These are phyloP conservation scores for Elanoides forficatus DNA, from an alignment of 2,113 vertebrate species.

Conservation along the genomic window DNA sequence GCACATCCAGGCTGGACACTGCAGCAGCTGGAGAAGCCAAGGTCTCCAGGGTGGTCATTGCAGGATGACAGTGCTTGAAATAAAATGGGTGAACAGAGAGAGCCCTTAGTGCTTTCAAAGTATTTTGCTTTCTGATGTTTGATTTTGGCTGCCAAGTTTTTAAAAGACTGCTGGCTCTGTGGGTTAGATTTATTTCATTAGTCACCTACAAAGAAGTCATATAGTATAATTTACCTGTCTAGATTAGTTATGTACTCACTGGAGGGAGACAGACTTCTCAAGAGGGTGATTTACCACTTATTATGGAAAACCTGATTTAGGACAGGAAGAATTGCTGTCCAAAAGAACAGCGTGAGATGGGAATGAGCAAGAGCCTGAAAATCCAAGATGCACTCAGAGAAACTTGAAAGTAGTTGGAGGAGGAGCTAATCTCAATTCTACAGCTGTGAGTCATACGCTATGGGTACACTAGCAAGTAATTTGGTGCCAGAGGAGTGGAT, in stretches of 20 bases:
- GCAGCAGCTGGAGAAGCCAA: neutral
- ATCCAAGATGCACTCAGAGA: neutral
- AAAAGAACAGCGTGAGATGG: neutral
- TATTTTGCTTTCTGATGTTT: neutral
- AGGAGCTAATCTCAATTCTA: constrained; percentile 18
- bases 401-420: neutral
- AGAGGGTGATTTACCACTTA: neutral
- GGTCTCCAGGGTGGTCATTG: neutral
- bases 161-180: neutral
- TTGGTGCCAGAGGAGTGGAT: neutral
- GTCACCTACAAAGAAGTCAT: neutral
- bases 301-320: neutral
- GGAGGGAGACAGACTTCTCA: neutral
- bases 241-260: neutral
- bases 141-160: neutral
- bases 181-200: neutral
- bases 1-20: neutral
- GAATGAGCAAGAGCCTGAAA: neutral
- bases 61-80: neutral
- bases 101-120: neutral
- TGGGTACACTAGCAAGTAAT: neutral
- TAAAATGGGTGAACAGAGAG: neutral
- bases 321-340: neutral
- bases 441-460: neutral
- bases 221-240: neutral